These are phyloP conservation scores for Hyla sarda DNA, from an alignment of 2,113 vertebrate genomes.

Conservation along the genomic window DNA sequence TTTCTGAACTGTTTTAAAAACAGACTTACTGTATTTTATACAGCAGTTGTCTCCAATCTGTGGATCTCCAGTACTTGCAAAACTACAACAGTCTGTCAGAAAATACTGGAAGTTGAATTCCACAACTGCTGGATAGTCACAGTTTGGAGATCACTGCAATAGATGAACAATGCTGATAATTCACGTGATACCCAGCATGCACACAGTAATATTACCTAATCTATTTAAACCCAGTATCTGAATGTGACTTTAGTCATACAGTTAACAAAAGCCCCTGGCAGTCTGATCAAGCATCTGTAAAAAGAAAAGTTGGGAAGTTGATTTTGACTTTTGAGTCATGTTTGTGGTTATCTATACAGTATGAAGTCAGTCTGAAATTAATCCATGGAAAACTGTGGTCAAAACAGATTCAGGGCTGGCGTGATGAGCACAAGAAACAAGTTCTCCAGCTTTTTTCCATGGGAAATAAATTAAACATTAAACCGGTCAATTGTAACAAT, in stretches of 20 bases:
- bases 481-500: not conserved
- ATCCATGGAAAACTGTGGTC: constrained; percentile 35
- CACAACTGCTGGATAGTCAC: not conserved
- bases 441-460: not conserved
- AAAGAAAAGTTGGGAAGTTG: constrained; percentile 98
- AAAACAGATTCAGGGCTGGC: constrained; percentile 3
- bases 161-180: constrained; percentile 1
- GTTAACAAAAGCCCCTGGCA: constrained; percentile 96
- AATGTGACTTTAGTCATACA: constrained; percentile 88
- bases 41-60: not conserved
- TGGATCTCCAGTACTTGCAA: not conserved
- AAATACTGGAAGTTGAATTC: not conserved
- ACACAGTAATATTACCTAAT: constrained; percentile 97
- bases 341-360: constrained; percentile 78
- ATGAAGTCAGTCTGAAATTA: constrained; percentile 71
- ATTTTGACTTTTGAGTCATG: constrained; percentile 90
- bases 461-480: not conserved
- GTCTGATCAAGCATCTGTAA: constrained; percentile 88
- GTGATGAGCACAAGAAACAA: not conserved
- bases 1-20: not conserved
- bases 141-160: not conserved
- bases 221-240: constrained; percentile 90
- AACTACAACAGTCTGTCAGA: not conserved
- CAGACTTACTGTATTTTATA: not conserved
- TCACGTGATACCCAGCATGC: constrained; percentile 5